Evolutionary conservation across 2,113 vertebrate species (phyloP), one percentile per base, ranked within the genome.

Genomic region (Otis tarda): DNA sequence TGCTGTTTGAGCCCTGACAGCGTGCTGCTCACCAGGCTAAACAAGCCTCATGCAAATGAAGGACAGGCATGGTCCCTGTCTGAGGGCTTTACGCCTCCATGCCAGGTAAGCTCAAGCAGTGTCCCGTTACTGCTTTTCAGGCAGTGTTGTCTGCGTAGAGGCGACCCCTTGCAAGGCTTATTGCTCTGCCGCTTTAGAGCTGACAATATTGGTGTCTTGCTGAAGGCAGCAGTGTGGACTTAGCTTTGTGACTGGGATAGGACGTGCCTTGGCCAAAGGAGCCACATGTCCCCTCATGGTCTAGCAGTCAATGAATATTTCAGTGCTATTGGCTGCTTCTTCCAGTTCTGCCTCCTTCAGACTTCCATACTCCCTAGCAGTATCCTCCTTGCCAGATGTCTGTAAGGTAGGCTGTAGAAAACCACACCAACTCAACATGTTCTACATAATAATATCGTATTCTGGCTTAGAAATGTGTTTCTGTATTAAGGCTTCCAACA

Each of bases 361-460:
- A 55, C 5, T 49, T 67, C 70, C 39, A 9, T 69, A 56, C 45
- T 93, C 64, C 31, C 8, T 95, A 85, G 77, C 63, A 74, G 82
- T 78, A 80, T 76, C 37, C 27, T 79, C 80, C 86, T 93, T 76
- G 56, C 87, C 80, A 68, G 87, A 85, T 93, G 16, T 63, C 52
- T 80, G 76, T 19, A 61, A 89, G 39, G 53, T 81, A 71, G 10
- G 82, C 80, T 95, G 89, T 90, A 96, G 85, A 93, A 92, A 96
- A 83, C 78, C 37, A 68, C 30, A 10, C 57, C 15, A 19, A n/a
- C 65, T 56, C 90, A 82, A 27, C 21, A 22, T 4, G 75, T 37
- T 52, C 27, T 78, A 47, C 18, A 14, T 68, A 78, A 33, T 41
- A 49, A 15, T 55, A 22, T 31, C 31, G 8, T 73, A 30, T 74